phyloP scores from a whole-genome alignment of 2,113 vertebrate species.

The Aegithalos caudatus region DNA sequence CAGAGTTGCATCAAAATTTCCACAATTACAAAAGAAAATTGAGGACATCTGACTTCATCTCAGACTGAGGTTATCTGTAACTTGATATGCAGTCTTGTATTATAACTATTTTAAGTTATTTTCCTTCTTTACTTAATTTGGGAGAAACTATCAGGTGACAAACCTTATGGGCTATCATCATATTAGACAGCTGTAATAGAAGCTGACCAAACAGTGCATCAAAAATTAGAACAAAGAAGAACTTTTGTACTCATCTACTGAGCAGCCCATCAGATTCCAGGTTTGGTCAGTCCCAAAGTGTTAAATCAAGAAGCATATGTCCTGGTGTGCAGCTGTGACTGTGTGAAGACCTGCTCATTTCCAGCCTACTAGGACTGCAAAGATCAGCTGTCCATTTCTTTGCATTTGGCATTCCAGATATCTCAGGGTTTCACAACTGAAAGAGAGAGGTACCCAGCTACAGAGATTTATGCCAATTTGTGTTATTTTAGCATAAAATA shows the following conservation, averaged over 20 bases:
- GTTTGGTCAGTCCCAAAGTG: not conserved
- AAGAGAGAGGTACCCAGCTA: not conserved
- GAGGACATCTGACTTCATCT: not conserved
- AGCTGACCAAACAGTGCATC: not conserved
- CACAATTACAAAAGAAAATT: not conserved
- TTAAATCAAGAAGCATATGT: not conserved
- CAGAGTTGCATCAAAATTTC: not conserved
- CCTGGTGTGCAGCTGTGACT: not conserved
- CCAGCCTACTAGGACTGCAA: not conserved
- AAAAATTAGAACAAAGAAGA: not conserved
- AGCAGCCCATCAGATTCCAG: not conserved
- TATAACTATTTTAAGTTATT: not conserved
- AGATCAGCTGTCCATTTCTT: not conserved
- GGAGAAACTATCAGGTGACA: not conserved
- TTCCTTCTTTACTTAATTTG: slow-evolving; percentile 4
- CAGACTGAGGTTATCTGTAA: not conserved
- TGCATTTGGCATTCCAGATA: not conserved
- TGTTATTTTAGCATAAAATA: not conserved
- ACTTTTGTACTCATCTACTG: not conserved
- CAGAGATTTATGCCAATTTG: not conserved
- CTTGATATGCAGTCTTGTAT: not conserved
- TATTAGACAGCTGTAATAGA: not conserved
- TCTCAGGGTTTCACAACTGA: not conserved
- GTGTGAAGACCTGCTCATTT: not conserved
- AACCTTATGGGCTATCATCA: not conserved